Conservation (phyloP, 2,888 invertebrate genomes). For the Hylaea fasciaria region DNA sequence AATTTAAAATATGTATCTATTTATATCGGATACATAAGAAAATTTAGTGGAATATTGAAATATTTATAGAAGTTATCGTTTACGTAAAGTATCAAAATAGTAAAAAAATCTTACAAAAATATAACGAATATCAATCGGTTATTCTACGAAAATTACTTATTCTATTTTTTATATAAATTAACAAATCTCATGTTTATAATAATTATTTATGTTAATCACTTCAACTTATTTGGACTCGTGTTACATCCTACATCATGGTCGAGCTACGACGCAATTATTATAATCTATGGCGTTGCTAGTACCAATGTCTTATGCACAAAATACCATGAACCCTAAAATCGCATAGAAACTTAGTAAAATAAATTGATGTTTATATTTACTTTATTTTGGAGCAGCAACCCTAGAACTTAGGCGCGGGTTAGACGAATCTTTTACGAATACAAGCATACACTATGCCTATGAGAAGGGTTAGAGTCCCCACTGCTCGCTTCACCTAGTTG, state of each 20-base stretch:
- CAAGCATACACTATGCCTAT: not conserved
- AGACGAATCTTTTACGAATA: not conserved
- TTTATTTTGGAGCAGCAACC: conserved; percentile 13
- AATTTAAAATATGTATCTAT: conserved; percentile 64
- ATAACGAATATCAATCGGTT: conserved; percentile 12
- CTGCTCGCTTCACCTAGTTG: no score
- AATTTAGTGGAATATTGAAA: conserved; percentile 57
- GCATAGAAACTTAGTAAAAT: not conserved
- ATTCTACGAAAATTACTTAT: conserved; percentile 8
- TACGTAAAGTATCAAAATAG: conserved; percentile 26
- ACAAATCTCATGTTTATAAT: conserved; percentile 35
- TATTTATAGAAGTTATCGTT: conserved; percentile 8
- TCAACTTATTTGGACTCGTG: conserved; percentile 42
- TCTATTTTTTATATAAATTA: conserved; percentile 34
- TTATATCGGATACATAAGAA: conserved; percentile 58
- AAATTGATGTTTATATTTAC: conserved; percentile 5
- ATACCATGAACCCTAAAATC: conserved; percentile 4
- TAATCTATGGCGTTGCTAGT: conserved; percentile 59
- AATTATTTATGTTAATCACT: conserved; percentile 39
- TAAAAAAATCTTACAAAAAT: conserved; percentile 21
- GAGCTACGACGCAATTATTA: conserved; percentile 50
- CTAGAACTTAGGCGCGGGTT: conserved; percentile 10
- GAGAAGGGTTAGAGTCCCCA: no score
- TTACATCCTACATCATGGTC: conserved; percentile 43
- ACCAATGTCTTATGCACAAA: conserved; percentile 17